Evolutionary conservation across 2,888 invertebrate species (phyloP), one percentile per base, ranked within the genome.

Genomic region (Chrysomela aeneicollis): DNA sequence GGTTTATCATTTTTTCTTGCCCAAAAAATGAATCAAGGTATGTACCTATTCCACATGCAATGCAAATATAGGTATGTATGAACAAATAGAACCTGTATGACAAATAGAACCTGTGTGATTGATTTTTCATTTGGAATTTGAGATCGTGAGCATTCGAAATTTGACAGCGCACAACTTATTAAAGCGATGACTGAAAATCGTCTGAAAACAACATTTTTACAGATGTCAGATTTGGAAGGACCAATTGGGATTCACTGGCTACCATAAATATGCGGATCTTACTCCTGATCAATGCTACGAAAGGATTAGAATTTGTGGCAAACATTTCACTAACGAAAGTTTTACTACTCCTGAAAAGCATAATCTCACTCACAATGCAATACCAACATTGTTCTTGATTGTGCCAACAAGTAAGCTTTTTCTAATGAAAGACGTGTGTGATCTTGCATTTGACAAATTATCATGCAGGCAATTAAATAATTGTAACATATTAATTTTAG

Each of bases 241-340:
- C 4, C 32, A 37, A 22, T 59, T 66, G 35, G 63, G 66, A 18
- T 66, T 66, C 46, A 52, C 35, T 30, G 66, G 63, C 10, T 30
- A 47, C 10, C 66, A 66, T 26, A 53, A 47, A 54, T 54, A 53
- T 49, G 59, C 66, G 10, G 53, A 62, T 54, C 10, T 66, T 22
- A 59, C 59, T n/a, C 55, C 66, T 22, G 63, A 63, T 6, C 59
- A 66, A 51, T 66, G 63, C 50, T 19, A 66, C 59, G 46, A 18
- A 10, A 15, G 63, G 50, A 47, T 66, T 47, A 66, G 35, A 59
- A 47, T 66, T 63, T 66, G 66, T 50, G 54, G 50, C 22, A 30
- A 63, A 37, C 66, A 66, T 53, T 66, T 66, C 42, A 46, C 58
- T 30, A 15, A n/a, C 30, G 53, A 53, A 47, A 47, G 58, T 30